Evolutionary conservation across 2,888 invertebrate genomes (phyloP).

Genomic region (Lasioglossum calceatum): DNA sequence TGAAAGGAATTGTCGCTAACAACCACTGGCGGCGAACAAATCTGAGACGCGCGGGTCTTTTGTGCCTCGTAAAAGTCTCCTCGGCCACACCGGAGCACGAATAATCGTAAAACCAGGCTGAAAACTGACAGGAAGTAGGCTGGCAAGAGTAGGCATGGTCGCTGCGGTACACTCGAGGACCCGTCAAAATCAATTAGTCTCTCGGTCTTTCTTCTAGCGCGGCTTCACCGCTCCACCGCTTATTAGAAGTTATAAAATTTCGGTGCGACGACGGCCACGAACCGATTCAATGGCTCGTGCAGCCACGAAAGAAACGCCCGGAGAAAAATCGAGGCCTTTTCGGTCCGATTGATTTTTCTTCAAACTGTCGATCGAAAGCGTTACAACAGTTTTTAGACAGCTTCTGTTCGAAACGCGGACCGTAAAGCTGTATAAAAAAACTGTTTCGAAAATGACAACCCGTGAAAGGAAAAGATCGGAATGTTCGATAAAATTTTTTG

Average conservation of each 20-base stretch:
- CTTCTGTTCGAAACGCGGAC: neutral
- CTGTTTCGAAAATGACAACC: neutral
- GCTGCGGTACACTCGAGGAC: constrained; percentile 72
- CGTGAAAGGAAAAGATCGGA: no score
- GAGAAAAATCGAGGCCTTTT: constrained; percentile 2
- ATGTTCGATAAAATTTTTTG: no score
- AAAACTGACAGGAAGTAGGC: constrained; percentile 81
- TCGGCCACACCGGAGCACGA: constrained; percentile 72
- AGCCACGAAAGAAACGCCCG: constrained; percentile 6
- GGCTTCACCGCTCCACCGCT: constrained; percentile 73
- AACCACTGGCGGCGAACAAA: constrained; percentile 75
- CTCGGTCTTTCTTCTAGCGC: constrained; percentile 71
- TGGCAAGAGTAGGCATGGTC: constrained; percentile 68
- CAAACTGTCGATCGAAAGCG: neutral
- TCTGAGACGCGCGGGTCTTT: constrained; percentile 74
- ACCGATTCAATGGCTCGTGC: constrained; percentile 57
- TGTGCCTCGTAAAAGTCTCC: constrained; percentile 78
- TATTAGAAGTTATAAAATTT: constrained; percentile 82
- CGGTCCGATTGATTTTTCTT: constrained; percentile 7
- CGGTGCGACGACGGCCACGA: constrained; percentile 65
- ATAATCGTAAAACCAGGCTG: constrained; percentile 78
- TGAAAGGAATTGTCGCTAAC: constrained; percentile 76
- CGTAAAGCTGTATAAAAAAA: neutral
- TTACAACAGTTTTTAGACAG: neutral
- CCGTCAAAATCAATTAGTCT: constrained; percentile 80